Evolutionary conservation across 2,888 invertebrate genomes (phyloP), one percentile per base, ranked within the genome.

Genomic region (Marasmarcha lunaedactyla): DNA sequence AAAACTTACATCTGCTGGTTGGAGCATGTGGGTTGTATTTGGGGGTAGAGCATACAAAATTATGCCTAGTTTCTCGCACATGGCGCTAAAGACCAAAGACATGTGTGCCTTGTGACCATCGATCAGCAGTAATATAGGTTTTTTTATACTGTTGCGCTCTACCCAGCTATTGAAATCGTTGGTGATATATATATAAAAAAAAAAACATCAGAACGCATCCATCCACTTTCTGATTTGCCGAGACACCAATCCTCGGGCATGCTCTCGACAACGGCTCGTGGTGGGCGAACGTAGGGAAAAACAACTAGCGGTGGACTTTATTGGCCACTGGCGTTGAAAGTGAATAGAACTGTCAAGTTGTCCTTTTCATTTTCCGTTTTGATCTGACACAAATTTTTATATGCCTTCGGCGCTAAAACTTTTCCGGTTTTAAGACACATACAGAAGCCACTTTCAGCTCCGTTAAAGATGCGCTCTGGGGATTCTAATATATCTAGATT

Each of bases 51-150:
- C 47, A 44, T 46, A 48, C 35, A 51, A 41, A 35, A 48, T 46
- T 26, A 51, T 49, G 14, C 30, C 42, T 14, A 44, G 25, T 36
- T 45, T 9, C 35, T 51, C 45, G 38, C 51, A 51, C 10, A 47
- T 14, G 7, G 34, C 27, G 20, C 49, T 52, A 12, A 53, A 34
- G 33, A 36, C 30, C 35, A 51, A 40, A 6, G 54, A 46, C 47
- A 56, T 46, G 37, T 51, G 48, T 9, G 52, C 47, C 33, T 45
- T 52, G 37, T 52, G 50, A 4, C 52, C 53, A 43, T 57, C 55
- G 10, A 54, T 39, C 1, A 55, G 41, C 25, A 53, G 35, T 14
- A 51, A 36, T 12, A 55, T 26, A 1, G 53, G 49, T 35, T 46
- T 47, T 7, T 37, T 42, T 36, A 48, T 46, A 5, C 41, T 25